A percentile compares a stretch with the other conserved stretches of the same genome.
phyloP scores from a whole-genome alignment of 2,888 invertebrate genomes.

The Tipula helvola region DNA sequence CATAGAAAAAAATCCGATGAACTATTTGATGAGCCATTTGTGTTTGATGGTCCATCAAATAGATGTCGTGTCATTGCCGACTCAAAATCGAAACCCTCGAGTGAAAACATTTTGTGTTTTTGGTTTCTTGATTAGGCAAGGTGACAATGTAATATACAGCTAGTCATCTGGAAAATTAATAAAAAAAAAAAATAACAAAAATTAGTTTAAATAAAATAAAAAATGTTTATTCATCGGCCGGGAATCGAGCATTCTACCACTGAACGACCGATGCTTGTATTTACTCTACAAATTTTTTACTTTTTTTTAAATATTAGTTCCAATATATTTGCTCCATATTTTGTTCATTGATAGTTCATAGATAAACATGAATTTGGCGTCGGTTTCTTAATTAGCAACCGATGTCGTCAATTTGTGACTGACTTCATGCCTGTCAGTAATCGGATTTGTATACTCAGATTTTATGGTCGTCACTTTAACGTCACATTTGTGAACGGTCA shows the following conservation, averaged over 20 bases:
- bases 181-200: not conserved
- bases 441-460: too few relatives aligned
- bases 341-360: too few relatives aligned
- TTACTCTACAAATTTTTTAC: too few relatives aligned
- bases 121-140: not conserved
- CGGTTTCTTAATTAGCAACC: too few relatives aligned
- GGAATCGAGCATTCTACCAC: constrained; percentile 12
- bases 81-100: constrained; percentile 56
- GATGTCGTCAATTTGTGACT: too few relatives aligned
- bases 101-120: constrained; percentile 41
- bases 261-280: constrained; percentile 10
- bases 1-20: constrained; percentile 54
- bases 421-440: too few relatives aligned
- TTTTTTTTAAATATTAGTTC: not conserved
- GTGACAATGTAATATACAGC: not conserved
- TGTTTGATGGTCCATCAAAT: constrained; percentile 40
- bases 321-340: too few relatives aligned
- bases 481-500: too few relatives aligned
- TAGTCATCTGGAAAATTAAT: not conserved
- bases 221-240: not conserved
- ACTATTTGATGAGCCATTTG: constrained; percentile 48
- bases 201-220: not conserved
- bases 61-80: constrained; percentile 54
- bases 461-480: too few relatives aligned
- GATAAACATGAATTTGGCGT: too few relatives aligned